Evolutionary conservation across 1,140 invertebrate species (phyloP), one percentile per base, ranked within the genome.

Genomic region (Mesaphorura yosii): DNA sequence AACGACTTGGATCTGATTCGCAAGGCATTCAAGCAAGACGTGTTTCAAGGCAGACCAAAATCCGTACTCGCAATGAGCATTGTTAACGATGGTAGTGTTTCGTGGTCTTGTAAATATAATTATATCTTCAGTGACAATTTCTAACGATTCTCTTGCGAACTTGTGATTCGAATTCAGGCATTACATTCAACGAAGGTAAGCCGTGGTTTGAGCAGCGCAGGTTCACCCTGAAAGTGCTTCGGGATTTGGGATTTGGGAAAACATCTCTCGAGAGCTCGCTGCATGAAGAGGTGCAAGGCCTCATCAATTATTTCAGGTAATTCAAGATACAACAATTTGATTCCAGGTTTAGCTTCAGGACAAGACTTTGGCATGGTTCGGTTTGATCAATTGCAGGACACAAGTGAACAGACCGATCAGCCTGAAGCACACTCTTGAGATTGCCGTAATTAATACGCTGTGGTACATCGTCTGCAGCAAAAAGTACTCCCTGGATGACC

Each of bases 1-100:
- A 58, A 55, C 40, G 47, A 55, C 40, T 38, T 48, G 12, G 19
- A 58, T 6, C 22, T 41, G 2, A 55, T 58, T 1, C 3, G 37
- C 15, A 53, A 54, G 26, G 56, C 56, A 12, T 58, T 49, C 41
- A 52, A 52, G 17, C 40, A 58, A 27, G 56, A 58, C 28, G 41
- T 26, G 22, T 58, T 58, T 44, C 25, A 40, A 7, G 56, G 56
- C 17, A 3, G 56, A 27, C 56, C 56, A 7, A 23, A 49, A 17
- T 29, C 53, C 7, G 82, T 84, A 34, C 80, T 91, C 60, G 86
- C 79, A 72, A 79, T 82, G 59, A 84, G 88, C n/a, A 72, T 91
- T 25, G 84, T 82, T 64, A 86, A 86, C 63, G 87, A 87, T 53
- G 88, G 87, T 90, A 34, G n/a, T 10, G n/a, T 10, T 34, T 70